phyloP scores from a whole-genome alignment of 1,140 invertebrate species.

The Nebria ingens region DNA sequence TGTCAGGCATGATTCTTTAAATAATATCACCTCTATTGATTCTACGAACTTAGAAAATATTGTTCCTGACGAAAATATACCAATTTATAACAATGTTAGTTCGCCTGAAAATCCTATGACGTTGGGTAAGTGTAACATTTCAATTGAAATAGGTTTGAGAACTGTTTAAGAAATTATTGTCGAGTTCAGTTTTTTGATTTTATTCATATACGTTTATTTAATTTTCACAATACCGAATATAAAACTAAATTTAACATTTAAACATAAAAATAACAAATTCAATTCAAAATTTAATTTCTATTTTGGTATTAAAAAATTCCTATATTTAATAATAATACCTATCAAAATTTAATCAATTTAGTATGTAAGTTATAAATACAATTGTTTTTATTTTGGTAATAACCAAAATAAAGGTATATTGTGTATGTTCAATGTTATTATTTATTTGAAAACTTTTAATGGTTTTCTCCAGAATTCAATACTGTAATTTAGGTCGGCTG shows the following conservation, averaged over 20 bases:
- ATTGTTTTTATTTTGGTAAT: too few species aligned
- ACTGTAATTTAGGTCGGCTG: too few species aligned
- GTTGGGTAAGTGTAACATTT: background rate
- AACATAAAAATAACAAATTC: background rate
- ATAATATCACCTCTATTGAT: background rate
- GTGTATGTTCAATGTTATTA: too few species aligned
- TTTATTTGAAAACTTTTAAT: too few species aligned
- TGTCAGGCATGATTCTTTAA: too few species aligned
- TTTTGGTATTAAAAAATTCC: background rate
- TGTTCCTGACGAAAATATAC: conserved; percentile 33
- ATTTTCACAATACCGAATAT: background rate
- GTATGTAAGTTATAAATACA: too few species aligned
- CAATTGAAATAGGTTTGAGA: too few species aligned
- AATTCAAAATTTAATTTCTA: background rate
- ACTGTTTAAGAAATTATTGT: too few species aligned
- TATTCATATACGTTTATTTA: background rate
- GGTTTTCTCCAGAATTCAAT: too few species aligned
- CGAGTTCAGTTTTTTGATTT: background rate
- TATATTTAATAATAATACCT: too few species aligned
- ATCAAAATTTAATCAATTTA: too few species aligned
- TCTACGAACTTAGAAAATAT: background rate
- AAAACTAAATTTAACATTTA: background rate
- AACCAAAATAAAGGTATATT: too few species aligned
- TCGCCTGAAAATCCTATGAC: background rate
- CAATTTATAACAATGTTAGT: conserved; percentile 51